These are phyloP conservation scores for Drosophila mercatorum DNA, from an alignment of 2,888 invertebrate genomes.

Conservation along the genomic window DNA sequence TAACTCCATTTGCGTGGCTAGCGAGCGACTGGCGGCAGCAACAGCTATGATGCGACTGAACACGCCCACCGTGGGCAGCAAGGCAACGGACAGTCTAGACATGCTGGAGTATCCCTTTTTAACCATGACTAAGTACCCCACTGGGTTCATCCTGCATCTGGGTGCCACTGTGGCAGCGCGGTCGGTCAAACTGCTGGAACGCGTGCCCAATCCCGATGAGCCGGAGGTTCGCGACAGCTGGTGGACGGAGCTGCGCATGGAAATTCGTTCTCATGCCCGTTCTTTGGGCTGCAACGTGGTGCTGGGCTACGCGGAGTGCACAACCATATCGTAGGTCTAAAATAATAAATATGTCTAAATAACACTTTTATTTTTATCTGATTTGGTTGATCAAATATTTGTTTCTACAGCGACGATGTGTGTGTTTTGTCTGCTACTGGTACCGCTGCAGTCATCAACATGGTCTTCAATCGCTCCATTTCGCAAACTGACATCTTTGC, in stretches of 20 bases:
- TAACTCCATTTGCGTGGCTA: conserved; percentile 89
- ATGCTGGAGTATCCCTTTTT: conserved; percentile 98
- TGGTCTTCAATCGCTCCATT: conserved; percentile 85
- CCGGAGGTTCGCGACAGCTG: conserved; percentile 96
- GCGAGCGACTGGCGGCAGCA: conserved; percentile 87
- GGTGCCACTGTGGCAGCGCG: conserved; percentile 94
- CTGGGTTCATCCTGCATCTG: conserved; percentile 94
- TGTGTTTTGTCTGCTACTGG: conserved; percentile 97
- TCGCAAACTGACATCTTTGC: conserved; percentile 81
- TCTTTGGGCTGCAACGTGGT: conserved; percentile 97
- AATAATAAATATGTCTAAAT: not conserved
- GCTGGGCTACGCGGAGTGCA: conserved; percentile 95
- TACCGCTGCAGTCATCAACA: conserved; percentile 94
- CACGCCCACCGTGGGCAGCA: conserved; percentile 87
- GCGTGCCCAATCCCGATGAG: conserved; percentile 93
- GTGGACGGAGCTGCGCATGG: conserved; percentile 98
- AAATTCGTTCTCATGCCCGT: conserved; percentile 96
- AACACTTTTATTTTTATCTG: no score
- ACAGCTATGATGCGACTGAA: conserved; percentile 86
- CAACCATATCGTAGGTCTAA: conserved; percentile 92
- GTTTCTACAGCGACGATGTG: conserved; percentile 93
- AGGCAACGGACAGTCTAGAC: conserved; percentile 91
- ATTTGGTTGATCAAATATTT: no score
- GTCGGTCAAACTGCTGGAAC: conserved; percentile 92
- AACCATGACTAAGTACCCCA: conserved; percentile 95